These are phyloP conservation scores for Vimba vimba DNA, from an alignment of 2,113 vertebrate species.

Conservation along the genomic window DNA sequence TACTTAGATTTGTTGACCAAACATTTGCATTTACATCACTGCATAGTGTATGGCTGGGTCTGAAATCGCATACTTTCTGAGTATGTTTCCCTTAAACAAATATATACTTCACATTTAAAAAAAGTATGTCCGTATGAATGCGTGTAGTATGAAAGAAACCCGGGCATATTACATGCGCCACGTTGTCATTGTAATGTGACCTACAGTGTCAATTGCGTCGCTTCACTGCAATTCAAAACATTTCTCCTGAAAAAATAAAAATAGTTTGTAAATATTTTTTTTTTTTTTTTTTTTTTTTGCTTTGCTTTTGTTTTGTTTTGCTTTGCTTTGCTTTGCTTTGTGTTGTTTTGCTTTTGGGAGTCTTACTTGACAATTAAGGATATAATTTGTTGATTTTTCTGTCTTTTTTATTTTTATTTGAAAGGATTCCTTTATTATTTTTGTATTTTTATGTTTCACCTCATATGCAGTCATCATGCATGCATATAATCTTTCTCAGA, in stretches of 20 bases:
- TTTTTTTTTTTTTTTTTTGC: fast-evolving
- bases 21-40: background rate
- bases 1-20: background rate
- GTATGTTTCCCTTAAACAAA: background rate
- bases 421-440: background rate
- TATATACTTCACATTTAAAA: background rate
- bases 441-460: background rate
- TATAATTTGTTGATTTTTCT: too few relatives aligned
- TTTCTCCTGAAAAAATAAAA: too few relatives aligned
- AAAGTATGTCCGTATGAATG: background rate
- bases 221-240: too few relatives aligned
- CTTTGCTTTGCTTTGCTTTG: background rate
- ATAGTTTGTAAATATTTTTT: too few relatives aligned
- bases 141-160: background rate
- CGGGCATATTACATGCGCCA: background rate
- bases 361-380: background rate
- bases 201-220: background rate
- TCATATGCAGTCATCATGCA: background rate
- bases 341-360: background rate
- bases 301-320: too few relatives aligned
- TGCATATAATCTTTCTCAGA: background rate
- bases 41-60: background rate
- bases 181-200: background rate
- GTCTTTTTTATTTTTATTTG: too few relatives aligned
- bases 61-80: background rate